phyloP scores from a whole-genome alignment of 2,797 vertebrate species.

The Xerus rutilus region DNA sequence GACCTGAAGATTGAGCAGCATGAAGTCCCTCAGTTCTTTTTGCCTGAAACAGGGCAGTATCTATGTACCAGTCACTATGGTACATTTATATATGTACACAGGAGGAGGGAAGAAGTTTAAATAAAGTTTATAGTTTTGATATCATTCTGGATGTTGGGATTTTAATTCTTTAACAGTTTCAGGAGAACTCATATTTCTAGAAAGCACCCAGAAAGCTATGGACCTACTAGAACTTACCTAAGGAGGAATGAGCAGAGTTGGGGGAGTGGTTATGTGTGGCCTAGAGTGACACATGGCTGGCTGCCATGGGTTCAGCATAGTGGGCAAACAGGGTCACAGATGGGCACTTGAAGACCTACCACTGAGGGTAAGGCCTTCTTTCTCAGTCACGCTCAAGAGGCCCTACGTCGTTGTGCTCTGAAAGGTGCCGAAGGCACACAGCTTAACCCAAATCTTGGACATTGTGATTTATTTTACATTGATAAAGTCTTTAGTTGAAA shows the following conservation, averaged over 20 bases:
- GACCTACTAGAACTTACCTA: neutral
- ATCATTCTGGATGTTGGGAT: neutral
- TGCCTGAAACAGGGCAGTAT: neutral
- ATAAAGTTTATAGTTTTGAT: neutral
- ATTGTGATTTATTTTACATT: slow-evolving; percentile 11
- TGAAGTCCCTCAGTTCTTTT: neutral
- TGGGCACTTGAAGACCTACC: neutral
- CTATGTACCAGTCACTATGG: too few relatives aligned
- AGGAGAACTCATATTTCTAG: neutral
- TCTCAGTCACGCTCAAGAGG: neutral
- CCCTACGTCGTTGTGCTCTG: neutral
- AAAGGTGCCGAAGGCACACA: neutral
- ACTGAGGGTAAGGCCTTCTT: neutral
- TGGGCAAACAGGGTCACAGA: neutral
- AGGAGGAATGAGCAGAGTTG: neutral
- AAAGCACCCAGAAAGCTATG: slow-evolving; percentile 4
- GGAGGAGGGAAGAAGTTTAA: neutral
- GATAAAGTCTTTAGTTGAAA: neutral
- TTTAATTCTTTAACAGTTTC: slow-evolving; percentile 50
- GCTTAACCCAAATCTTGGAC: neutral
- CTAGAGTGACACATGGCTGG: neutral
- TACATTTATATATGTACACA: too few relatives aligned
- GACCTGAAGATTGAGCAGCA: neutral
- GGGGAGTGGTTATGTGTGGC: neutral
- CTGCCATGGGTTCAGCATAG: neutral